These are phyloP conservation scores for Malurus alboscapulatus DNA, from an alignment of 2,113 vertebrate species.

Conservation along the genomic window DNA sequence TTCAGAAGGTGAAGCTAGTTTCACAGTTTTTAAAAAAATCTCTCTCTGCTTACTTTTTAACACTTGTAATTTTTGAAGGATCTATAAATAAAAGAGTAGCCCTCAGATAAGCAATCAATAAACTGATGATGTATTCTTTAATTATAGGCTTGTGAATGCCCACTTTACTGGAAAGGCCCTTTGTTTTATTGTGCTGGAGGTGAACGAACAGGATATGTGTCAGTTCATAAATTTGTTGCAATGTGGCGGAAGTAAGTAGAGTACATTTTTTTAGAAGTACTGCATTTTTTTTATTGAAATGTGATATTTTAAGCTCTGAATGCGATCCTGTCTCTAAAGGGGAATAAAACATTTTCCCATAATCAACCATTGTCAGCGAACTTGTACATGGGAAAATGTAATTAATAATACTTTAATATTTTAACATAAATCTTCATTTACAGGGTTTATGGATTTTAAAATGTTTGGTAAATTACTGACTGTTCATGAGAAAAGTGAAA, in stretches of 20 bases:
- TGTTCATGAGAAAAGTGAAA: background rate
- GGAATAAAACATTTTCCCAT: background rate
- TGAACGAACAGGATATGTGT: slow-evolving; percentile 89
- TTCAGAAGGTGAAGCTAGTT: background rate
- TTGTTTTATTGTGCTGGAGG: slow-evolving; percentile 90
- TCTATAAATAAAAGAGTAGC: background rate
- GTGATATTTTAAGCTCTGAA: background rate
- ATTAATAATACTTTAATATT: background rate
- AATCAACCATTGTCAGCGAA: background rate
- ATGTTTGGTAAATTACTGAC: background rate
- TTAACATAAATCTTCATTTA: background rate
- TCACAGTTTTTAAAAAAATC: background rate
- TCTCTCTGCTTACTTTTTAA: background rate
- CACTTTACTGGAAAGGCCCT: slow-evolving; percentile 93
- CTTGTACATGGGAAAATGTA: background rate
- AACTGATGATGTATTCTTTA: background rate
- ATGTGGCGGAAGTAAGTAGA: slow-evolving; percentile 96
- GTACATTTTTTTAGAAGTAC: background rate
- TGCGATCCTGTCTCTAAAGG: background rate
- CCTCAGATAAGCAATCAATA: background rate
- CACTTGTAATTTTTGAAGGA: background rate
- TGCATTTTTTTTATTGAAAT: background rate
- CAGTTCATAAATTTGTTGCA: slow-evolving; percentile 94
- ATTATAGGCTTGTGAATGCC: slow-evolving; percentile 90
- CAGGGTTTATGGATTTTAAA: background rate